Base-by-base conservation (phyloP, 1,140 invertebrate species). In the Aphidius ervi region DNA sequence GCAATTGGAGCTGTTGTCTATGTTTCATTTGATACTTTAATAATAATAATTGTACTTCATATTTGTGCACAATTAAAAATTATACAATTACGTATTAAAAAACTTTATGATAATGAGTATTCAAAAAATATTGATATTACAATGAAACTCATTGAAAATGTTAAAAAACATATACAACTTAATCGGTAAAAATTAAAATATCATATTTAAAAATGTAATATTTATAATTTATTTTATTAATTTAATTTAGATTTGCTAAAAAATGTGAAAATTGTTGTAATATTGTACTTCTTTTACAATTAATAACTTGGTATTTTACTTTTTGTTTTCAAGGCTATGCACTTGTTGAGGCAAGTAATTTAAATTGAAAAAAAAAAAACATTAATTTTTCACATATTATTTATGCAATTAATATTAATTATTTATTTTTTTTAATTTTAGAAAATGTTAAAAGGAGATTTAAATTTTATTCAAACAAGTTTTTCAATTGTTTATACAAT, bases 191-290 rank as follows among this genome's bases (percentile, higher is more conserved):
- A 42, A 50, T 46, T 16, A 16, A 16, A 57, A 40, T 23, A 8
- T 47, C n/a, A 10, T 43, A 42, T 9, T 1, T 40, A 5, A 45
- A 43, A 46, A 40, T 55, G 6, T 3, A 2, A n/a, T n/a, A 49
- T 40, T 49, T 43, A 0, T 23, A 9, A 2, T 40, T 46, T 8
- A 20, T 37, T 37, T 43, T 53, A 46, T 7, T 31, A 9, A 9
- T 20, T 45, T 63, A 42, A 39, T 63, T 76, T 66, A 64, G 70
- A 37, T 67, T 76, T 1, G 68, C 70, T 1, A 56, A 39, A 5
- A 67, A 70, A 16, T 68, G 82, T 46, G 77, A 82, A 65, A 31
- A 56, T 0, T 77, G 73, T 58, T 69, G 65, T 31, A 64, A 62
- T 23, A 8, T 57, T 6, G 62, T 67, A 46, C 55, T 69, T 56